Percentiles rank a stretch among this genome's conserved stretches.
phyloP scores from a whole-genome alignment of 2,797 vertebrate genomes.

The Pempheris klunzingeri region DNA sequence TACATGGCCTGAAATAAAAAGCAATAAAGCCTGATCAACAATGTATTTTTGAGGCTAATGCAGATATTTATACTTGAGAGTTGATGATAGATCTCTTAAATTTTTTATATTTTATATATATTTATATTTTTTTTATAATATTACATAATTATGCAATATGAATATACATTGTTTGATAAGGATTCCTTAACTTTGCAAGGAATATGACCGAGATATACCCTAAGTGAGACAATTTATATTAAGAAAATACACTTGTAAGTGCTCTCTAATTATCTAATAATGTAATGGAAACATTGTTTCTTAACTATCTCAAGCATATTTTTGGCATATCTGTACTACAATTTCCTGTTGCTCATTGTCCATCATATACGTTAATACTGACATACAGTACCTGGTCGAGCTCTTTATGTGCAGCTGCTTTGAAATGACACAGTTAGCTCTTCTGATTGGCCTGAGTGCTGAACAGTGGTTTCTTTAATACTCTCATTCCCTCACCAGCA shows the following conservation, averaged over 20 bases:
- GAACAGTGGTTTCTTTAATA: background rate
- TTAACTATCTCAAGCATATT: background rate
- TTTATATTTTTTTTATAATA: background rate
- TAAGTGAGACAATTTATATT: background rate
- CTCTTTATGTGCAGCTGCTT: background rate
- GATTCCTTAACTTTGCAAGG: background rate
- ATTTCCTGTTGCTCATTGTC: background rate
- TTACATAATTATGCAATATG: background rate
- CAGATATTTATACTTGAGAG: background rate
- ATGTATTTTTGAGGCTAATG: background rate
- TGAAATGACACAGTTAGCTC: background rate
- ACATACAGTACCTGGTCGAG: no score
- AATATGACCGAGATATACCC: background rate
- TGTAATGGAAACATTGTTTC: background rate
- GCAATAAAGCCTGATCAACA: background rate
- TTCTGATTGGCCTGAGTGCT: background rate
- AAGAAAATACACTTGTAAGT: background rate
- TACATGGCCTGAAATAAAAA: background rate
- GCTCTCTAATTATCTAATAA: background rate
- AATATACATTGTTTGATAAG: background rate
- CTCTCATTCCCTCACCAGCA: conserved; percentile 5
- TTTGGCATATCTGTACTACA: background rate
- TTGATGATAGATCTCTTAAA: background rate
- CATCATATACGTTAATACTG: background rate
- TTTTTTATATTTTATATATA: no score